Base-by-base conservation (phyloP, 1,140 invertebrate species). In the Cydia amplana region DNA sequence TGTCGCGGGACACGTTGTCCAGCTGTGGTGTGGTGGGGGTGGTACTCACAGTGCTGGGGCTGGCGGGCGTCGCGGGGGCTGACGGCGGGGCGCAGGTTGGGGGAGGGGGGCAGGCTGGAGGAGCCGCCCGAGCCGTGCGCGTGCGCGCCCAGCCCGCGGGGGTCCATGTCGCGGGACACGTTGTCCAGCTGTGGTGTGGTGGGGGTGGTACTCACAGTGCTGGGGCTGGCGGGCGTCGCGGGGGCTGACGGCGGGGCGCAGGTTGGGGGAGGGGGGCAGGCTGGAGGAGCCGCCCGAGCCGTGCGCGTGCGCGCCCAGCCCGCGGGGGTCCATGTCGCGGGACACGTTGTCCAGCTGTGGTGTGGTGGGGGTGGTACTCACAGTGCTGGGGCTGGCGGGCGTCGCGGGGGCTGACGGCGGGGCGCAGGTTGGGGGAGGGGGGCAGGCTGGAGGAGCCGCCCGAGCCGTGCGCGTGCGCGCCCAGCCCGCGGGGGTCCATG, bases 211-310 rank as follows among this genome's bases (percentile, higher is more conserved):
- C 84, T 80, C 32, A 79, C 65, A 60, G 80, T 55, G 36, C 83
- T 85, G 1, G 75, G 86, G 80, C 49, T 40, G 36, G 86, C 86
- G 65, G 81, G 75, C 78, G 75, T 76, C 78, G 77, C 73, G 81
- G 64, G 75, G 40, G 76, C 77, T 28, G 79, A 78, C 51, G 83
- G 75, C 63, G 78, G 72, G 4, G 36, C 93, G 86, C 4, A 94
- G 93, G 82, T 94, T 94, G 25, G 94, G 94, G 78, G 94, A 94
- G 1, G 94, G 94, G 23, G 94, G 94, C 81, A 94, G 88, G 75
- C 94, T 94, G 14, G 77, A 60, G 64, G 76, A 89, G 75, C 91
- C 90, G 43, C 72, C 79, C 82, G 81, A 79, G 78, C 82, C 81
- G 74, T 78, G 78, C n/a, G n/a, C n/a, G n/a, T n/a, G n/a, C 36